These are phyloP conservation scores for Elysia crispata DNA, from an alignment of 2,888 invertebrate genomes.

Conservation along the genomic window DNA sequence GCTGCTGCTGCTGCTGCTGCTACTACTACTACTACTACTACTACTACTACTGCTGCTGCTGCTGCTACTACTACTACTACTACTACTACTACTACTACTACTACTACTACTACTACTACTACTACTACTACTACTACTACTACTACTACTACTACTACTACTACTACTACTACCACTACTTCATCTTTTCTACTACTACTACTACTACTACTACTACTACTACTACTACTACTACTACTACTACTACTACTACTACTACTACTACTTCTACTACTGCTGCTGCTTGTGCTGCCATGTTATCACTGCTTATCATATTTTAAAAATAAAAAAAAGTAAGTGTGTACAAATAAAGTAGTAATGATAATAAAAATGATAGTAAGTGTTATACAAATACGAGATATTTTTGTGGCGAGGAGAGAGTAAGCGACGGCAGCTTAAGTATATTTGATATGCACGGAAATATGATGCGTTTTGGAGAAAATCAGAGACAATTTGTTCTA, in stretches of 20 bases:
- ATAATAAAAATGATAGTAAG: too few species aligned
- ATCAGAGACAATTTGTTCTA: too few species aligned
- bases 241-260: slow-evolving; percentile 21
- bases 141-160: slow-evolving; percentile 41
- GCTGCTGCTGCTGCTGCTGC: background rate
- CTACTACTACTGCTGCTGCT: background rate
- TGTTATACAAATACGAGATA: too few species aligned
- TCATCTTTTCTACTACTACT: slow-evolving; percentile 38
- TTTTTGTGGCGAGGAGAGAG: too few species aligned
- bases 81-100: slow-evolving; percentile 32
- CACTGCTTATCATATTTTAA: too few species aligned
- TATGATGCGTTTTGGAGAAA: too few species aligned
- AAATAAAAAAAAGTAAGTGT: too few species aligned
- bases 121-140: slow-evolving; percentile 37
- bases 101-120: slow-evolving; percentile 42
- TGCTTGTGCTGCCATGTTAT: background rate
- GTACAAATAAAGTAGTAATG: too few species aligned
- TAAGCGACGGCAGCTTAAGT: too few species aligned
- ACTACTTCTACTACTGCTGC: too few species aligned
- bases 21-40: slow-evolving; percentile 15
- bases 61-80: slow-evolving; percentile 29
- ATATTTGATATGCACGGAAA: too few species aligned
- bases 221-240: slow-evolving; percentile 32
- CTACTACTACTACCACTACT: slow-evolving; percentile 11
- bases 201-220: slow-evolving; percentile 49